Base-by-base conservation (phyloP, 2,888 invertebrate genomes). In the Itoplectis maculator region DNA sequence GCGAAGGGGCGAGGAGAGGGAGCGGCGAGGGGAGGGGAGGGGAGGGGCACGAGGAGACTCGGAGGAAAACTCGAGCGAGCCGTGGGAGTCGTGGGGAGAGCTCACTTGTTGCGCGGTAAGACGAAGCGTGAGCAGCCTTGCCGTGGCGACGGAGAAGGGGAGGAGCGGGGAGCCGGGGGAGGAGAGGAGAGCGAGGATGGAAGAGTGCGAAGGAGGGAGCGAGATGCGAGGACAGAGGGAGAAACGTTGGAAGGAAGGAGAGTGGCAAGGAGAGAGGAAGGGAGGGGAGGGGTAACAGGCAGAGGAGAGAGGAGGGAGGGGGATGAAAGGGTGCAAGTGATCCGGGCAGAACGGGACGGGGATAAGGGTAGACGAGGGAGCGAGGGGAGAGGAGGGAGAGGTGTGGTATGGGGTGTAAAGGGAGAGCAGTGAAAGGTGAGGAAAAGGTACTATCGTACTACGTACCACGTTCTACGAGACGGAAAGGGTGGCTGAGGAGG, bases 21-120 rank as follows among this genome's bases (percentile, higher is more conserved):
- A n/a, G n/a, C n/a, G n/a, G n/a, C n/a, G 47, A 13, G 35, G 23
- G 66, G 11, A 37, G 59, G 37, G 5, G 45, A 72, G 59, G 47
- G 68, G 66, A 18, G 37, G 79, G 15, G 69, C 59, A 77, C 70
- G 68, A 65, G 81, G 82, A 65, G 66, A 70, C 47, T 37, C 35
- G 61, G 56, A 59, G 69, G 49, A 70, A 78, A 63, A 59, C 70
- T 78, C 70, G 29, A 63, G 59, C 66, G 11, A 92, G 91, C 90
- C 88, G 29, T 5, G 90, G 84, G 90, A 88, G 86, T 80, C 82
- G 81, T 73, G 80, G 79, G 89, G 87, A 29, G 83, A 87, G 89
- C 88, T 90, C 92, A 92, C 92, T 92, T 92, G 92, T 92, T 92
- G 92, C 92, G 82, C 89, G 81, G 86, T 65, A 84, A 83, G 85